Percentiles rank a stretch among this genome's conserved stretches.
Conservation (phyloP, 1,140 invertebrate genomes). For the Meloidogyne exigua region DNA sequence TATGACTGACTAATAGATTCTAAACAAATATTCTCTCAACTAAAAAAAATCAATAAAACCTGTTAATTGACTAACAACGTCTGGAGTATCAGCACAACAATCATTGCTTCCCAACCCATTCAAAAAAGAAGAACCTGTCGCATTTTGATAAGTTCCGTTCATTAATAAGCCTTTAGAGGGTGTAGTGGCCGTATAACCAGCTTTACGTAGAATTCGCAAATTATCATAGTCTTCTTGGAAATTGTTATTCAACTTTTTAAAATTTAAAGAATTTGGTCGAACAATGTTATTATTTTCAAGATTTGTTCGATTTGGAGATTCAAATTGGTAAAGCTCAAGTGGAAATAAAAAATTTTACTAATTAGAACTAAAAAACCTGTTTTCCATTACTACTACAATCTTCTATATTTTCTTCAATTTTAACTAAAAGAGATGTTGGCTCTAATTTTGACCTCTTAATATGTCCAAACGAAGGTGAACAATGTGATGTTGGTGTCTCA, state of each 20-base stretch:
- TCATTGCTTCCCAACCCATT: no score
- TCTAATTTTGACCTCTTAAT: background rate
- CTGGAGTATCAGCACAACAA: no score
- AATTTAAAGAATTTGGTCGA: background rate
- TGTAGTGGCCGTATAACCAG: background rate
- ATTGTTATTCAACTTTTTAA: background rate
- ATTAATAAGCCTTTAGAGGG: background rate
- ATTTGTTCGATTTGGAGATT: background rate
- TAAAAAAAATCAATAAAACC: conserved; percentile 6
- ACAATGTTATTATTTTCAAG: background rate
- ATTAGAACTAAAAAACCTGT: background rate
- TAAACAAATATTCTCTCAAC: background rate
- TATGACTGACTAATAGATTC: background rate
- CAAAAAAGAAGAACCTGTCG: background rate
- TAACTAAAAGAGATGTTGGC: background rate
- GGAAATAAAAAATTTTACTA: background rate
- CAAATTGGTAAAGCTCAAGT: background rate
- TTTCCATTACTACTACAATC: background rate
- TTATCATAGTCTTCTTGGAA: no score
- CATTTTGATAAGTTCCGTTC: background rate
- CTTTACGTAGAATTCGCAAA: background rate
- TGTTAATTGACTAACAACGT: background rate
- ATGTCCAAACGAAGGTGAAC: background rate
- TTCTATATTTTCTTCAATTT: background rate
- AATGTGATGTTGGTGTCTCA: background rate